These are phyloP conservation scores for Pocillopora grandis DNA, from an alignment of 92 coral and sea anemone species.

Conservation along the genomic window DNA sequence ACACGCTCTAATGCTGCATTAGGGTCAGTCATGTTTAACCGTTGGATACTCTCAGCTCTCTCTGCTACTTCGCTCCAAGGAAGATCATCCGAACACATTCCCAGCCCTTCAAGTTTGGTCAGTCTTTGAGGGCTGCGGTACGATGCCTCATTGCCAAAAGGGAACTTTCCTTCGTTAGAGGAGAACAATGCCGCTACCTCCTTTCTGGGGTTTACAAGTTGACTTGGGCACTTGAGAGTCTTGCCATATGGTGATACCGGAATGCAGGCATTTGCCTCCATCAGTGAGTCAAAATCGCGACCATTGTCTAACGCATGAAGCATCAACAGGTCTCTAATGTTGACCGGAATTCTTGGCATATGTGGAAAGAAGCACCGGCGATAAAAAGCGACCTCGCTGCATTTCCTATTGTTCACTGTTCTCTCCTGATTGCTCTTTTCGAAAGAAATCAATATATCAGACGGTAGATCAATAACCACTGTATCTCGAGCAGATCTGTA, in stretches of 20 bases:
- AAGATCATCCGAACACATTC: constrained; percentile 66
- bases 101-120: constrained; percentile 50
- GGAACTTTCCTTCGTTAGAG: constrained; percentile 70
- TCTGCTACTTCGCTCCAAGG: constrained; percentile 71
- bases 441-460: constrained; percentile 50
- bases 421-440: constrained; percentile 30
- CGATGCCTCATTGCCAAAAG: constrained; percentile 38
- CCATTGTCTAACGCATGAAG: constrained; percentile 56
- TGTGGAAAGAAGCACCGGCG: constrained; percentile 58
- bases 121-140: constrained; percentile 31
- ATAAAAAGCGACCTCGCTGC: constrained; percentile 47
- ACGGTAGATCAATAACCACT: constrained; percentile 64
- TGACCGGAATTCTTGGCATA: constrained; percentile 14
- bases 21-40: constrained; percentile 8
- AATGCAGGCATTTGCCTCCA: constrained; percentile 55
- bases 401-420: constrained; percentile 21
- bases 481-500: background rate
- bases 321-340: constrained; percentile 49
- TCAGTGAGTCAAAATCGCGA: constrained; percentile 3
- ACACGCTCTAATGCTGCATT: constrained; percentile 39
- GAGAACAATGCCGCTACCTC: constrained; percentile 53
- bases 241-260: constrained; percentile 71
- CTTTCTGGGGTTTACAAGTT: constrained; percentile 59
- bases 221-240: constrained; percentile 57
- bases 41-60: constrained; percentile 63